A percentile compares a stretch with the other conserved stretches of the same genome.
These are phyloP conservation scores for Ashinkailepas kermadecensis DNA, from an alignment of 2,888 invertebrate genomes.

Conservation along the genomic window DNA sequence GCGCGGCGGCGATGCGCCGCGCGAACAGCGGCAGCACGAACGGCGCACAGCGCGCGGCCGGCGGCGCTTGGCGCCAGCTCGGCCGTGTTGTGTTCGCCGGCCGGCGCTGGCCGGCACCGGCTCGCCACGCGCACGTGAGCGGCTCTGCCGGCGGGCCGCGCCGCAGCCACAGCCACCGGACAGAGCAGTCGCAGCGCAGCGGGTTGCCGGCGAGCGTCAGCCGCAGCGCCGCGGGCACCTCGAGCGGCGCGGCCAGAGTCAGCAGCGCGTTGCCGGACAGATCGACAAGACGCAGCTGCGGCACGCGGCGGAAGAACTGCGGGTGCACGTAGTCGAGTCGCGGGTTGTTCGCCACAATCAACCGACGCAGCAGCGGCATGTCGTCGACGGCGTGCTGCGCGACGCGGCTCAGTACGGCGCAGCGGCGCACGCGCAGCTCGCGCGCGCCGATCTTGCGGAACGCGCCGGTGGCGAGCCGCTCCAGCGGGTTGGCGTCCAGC, in stretches of 20 bases:
- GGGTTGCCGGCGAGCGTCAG: not conserved
- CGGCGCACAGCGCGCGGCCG: not conserved
- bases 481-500: not conserved
- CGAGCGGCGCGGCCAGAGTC: not conserved
- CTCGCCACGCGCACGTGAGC: no score
- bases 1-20: not conserved
- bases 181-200: constrained; percentile 9
- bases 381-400: not conserved
- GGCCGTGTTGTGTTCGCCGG: no score
- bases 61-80: no score
- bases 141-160: no score
- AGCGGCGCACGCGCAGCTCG: not conserved
- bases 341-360: not conserved
- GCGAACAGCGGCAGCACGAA: not conserved
- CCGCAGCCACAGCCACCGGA: not conserved
- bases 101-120: no score
- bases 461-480: not conserved
- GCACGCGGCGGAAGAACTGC: not conserved
- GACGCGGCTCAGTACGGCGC: not conserved
- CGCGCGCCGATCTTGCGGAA: not conserved
- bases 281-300: not conserved
- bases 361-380: constrained; percentile 2
- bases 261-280: not conserved
- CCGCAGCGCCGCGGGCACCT: not conserved
- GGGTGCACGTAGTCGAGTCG: not conserved